Evolutionary conservation across 37 sponge, comb jelly and placozoan species (phyloP).

Genomic region (Ephydatia muelleri): DNA sequence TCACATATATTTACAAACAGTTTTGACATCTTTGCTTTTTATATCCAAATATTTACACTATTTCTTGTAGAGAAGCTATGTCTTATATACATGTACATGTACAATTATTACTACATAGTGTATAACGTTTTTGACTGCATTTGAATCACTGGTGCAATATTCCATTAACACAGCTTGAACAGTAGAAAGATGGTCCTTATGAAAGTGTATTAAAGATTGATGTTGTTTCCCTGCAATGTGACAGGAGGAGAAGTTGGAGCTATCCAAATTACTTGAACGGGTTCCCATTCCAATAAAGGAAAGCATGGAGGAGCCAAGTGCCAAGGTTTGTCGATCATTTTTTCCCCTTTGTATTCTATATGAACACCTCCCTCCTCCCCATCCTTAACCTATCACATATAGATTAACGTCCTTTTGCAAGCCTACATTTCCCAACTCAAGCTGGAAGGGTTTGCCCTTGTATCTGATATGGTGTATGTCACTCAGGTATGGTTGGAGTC

Average conservation of each 20-base stretch:
- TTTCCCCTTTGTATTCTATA: too few relatives aligned
- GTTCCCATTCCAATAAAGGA: slow-evolving; percentile 99
- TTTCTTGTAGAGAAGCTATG: too few relatives aligned
- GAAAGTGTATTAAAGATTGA: neutral
- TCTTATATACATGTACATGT: too few relatives aligned
- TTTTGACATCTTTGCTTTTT: too few relatives aligned
- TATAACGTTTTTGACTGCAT: too few relatives aligned
- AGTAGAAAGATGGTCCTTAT: too few relatives aligned
- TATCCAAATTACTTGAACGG: slow-evolving; percentile 88
- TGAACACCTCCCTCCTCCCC: neutral
- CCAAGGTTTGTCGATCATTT: slow-evolving; percentile 71
- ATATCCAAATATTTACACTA: too few relatives aligned
- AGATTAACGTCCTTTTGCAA: slow-evolving; percentile 95
- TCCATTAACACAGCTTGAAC: too few relatives aligned
- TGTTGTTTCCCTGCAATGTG: neutral
- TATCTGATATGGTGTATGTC: slow-evolving; percentile 98
- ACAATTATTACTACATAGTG: too few relatives aligned
- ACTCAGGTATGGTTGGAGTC: too few relatives aligned
- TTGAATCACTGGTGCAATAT: too few relatives aligned
- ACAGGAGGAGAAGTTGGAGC: slow-evolving; percentile 95
- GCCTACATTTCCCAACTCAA: slow-evolving; percentile 98
- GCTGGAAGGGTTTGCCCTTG: slow-evolving; percentile 97
- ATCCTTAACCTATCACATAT: neutral
- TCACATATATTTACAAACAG: too few relatives aligned
- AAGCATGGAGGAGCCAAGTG: slow-evolving; percentile 97